A percentile compares a stretch with the other conserved stretches of the same genome.
phyloP scores from a whole-genome alignment of 2,888 invertebrate species.

The Amphipoea lucens region DNA sequence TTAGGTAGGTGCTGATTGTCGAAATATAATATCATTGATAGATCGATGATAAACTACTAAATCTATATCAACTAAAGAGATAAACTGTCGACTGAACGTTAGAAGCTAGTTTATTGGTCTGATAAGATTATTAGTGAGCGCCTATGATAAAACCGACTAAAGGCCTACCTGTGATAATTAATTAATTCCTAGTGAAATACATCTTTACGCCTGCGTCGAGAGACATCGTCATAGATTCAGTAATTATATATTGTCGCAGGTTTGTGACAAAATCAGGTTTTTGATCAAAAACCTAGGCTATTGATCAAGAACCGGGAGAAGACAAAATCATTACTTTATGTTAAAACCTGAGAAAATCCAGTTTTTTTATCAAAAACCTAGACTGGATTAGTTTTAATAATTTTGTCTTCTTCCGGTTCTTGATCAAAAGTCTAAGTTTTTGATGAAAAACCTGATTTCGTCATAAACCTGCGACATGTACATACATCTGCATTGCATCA shows the following conservation, averaged over 20 bases:
- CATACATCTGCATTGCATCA: background rate
- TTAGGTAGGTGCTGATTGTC: background rate
- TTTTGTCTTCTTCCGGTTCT: too few relatives aligned
- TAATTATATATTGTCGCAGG: background rate
- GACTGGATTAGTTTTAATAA: too few relatives aligned
- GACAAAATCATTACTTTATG: too few relatives aligned
- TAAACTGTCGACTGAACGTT: background rate
- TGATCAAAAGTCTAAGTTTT: too few relatives aligned
- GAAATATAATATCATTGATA: background rate
- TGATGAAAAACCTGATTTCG: too few relatives aligned
- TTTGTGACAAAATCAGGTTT: too few relatives aligned
- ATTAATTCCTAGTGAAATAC: background rate
- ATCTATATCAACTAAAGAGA: conserved; percentile 1
- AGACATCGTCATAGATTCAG: background rate
- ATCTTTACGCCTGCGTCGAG: background rate
- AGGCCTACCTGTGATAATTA: background rate
- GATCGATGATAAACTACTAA: background rate
- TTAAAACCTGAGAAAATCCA: too few relatives aligned
- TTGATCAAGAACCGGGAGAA: too few relatives aligned
- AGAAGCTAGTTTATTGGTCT: background rate
- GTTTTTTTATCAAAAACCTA: too few relatives aligned
- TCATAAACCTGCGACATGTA: too few relatives aligned
- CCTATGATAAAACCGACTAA: background rate
- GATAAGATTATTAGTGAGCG: conserved; percentile 12
- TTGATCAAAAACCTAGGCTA: too few relatives aligned